Conservation (phyloP, 2,888 invertebrate genomes). For the Nephrotoma guestfalica region DNA sequence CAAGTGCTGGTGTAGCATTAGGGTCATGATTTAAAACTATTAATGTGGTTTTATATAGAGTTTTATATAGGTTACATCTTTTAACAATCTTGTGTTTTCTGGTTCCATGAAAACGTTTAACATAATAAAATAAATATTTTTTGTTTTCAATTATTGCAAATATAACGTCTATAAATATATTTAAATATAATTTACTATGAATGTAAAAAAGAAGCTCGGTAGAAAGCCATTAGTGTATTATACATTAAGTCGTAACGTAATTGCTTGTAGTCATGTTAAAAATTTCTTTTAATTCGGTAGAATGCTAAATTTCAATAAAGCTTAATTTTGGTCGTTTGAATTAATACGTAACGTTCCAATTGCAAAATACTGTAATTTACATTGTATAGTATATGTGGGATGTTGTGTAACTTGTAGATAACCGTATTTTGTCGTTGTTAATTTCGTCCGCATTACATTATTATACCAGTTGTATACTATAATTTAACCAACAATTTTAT, state of each 20-base stretch:
- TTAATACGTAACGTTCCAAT: neutral
- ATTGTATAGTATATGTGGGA: too few relatives aligned
- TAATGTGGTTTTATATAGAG: too few relatives aligned
- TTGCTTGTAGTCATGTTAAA: neutral
- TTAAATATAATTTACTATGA: neutral
- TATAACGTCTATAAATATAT: neutral
- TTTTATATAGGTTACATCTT: too few relatives aligned
- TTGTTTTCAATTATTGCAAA: neutral
- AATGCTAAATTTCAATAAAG: neutral
- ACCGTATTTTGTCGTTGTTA: neutral
- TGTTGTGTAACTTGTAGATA: neutral
- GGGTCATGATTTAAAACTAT: too few relatives aligned
- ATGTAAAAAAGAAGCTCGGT: neutral
- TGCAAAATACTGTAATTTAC: neutral
- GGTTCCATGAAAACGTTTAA: neutral
- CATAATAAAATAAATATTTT: neutral
- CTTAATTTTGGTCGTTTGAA: neutral
- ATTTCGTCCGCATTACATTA: neutral
- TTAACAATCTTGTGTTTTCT: too few relatives aligned
- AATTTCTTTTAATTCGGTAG: neutral
- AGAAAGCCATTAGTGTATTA: neutral
- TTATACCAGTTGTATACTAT: neutral
- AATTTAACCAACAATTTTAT: neutral
- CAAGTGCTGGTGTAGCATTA: too few relatives aligned
- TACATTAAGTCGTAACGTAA: neutral